Evolutionary conservation across 2,797 vertebrate species (phyloP), one percentile per base, ranked within the genome.

Genomic region (Bradypodion ventrale): DNA sequence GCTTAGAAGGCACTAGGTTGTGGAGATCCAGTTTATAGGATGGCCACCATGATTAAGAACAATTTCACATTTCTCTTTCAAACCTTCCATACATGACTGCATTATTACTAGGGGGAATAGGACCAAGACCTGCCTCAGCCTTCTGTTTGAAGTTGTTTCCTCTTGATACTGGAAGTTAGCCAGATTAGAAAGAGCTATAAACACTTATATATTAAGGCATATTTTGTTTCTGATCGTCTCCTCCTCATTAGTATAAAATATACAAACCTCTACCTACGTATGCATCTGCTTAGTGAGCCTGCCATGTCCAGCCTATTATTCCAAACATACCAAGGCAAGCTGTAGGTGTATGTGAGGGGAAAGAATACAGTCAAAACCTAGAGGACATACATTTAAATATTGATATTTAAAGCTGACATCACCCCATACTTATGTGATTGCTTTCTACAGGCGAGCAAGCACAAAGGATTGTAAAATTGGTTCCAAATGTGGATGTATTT

Each of bases 381-480:
- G 27, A 46, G 21, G 40, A 82, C 44, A 13, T 44, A 27, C 29
- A 27, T 49, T 60, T 60, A 72, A 60, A 78, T 44, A 63, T 8
- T 63, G 80, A 74, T 49, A 74, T 82, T n/a, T 35, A 82, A 82
- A 59, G 60, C 27, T 82, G 40, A 74, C 25, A 35, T 74, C 74
- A 83, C 37, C 42, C 44, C 16, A 69, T 69, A 49, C 35, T 76
- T 76, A 83, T 52, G 29, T 59, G 27, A 23, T 76, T 83, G 37
- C 44, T 75, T 42, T 49, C 63, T 37, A 68, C 37, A 83, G 82
- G 49, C 68, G 42, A 83, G 83, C 46, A 68, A 56, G 52, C 60
- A 52, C 81, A 75, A 83, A 75, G 37, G 56, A 83, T 44, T 77
- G 69, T 70, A 75, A 83, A 83, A 78, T 65, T 75, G 46, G 35